Conservation (phyloP, 2,797 vertebrate species). For the Gymnothorax javanicus region DNA sequence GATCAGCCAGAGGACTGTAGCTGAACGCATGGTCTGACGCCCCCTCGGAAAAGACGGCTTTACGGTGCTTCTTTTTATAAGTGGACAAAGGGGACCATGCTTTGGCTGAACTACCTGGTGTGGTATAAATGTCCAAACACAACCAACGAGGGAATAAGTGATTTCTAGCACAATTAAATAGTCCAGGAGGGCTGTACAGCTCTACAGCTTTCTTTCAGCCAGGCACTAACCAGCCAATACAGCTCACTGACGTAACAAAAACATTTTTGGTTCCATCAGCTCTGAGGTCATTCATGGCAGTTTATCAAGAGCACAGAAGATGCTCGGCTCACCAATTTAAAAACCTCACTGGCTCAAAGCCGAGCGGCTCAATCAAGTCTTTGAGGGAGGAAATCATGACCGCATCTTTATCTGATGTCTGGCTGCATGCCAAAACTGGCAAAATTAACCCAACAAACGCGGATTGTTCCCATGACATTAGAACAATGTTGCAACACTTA, state of each 20-base stretch:
- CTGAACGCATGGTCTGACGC: background rate
- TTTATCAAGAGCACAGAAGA: background rate
- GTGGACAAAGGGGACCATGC: background rate
- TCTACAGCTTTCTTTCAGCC: background rate
- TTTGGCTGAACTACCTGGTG: background rate
- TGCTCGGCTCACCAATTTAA: background rate
- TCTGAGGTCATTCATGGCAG: background rate
- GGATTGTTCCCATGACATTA: too few relatives aligned
- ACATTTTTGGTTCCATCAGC: background rate
- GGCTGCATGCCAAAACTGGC: conserved; percentile 11
- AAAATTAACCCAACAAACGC: too few relatives aligned
- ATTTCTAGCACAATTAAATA: background rate
- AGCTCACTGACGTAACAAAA: background rate
- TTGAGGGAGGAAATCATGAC: background rate
- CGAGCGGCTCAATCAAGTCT: background rate
- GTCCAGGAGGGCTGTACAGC: background rate
- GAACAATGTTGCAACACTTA: too few relatives aligned
- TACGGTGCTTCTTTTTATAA: background rate
- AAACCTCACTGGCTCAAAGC: background rate
- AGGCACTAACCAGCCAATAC: background rate
- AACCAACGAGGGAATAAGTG: background rate
- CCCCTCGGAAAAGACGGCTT: background rate
- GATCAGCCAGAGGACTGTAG: background rate
- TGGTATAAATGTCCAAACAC: background rate
- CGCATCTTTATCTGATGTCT: background rate